Conservation (phyloP, 2,888 invertebrate species). For the Cheilosia urbana region DNA sequence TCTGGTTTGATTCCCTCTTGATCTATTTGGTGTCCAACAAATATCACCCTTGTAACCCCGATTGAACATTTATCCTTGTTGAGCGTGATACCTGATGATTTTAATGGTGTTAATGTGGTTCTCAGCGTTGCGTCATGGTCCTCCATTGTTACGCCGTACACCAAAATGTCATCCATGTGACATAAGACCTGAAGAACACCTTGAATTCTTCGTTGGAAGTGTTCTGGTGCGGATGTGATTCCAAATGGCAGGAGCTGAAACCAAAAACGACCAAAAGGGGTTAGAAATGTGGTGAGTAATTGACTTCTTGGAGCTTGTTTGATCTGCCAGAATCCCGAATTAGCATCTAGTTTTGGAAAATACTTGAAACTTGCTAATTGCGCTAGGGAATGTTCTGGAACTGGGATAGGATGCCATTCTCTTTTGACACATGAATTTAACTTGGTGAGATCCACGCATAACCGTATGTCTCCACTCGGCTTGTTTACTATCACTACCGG, state of each 20-base stretch:
- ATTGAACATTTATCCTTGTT: conserved; percentile 58
- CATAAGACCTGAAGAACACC: conserved; percentile 42
- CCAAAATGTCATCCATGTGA: conserved; percentile 66
- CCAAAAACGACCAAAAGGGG: conserved; percentile 60
- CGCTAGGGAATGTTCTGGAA: conserved; percentile 73
- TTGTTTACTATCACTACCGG: conserved; percentile 18
- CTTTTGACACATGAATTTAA: conserved; percentile 15
- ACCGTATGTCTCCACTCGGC: conserved; percentile 24
- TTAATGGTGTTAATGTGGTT: conserved; percentile 23
- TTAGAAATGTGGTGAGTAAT: conserved; percentile 43
- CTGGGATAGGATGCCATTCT: conserved; percentile 72
- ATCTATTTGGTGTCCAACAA: conserved; percentile 54
- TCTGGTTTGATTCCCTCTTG: conserved; percentile 32
- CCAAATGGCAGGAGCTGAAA: conserved; percentile 51
- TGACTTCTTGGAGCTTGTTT: conserved; percentile 22
- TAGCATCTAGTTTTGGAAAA: conserved; percentile 76
- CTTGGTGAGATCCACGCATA: conserved; percentile 26
- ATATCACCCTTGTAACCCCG: conserved; percentile 24
- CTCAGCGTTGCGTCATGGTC: conserved; percentile 7
- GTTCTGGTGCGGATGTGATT: conserved; percentile 56
- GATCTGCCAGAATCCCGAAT: conserved; percentile 57
- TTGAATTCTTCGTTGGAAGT: conserved; percentile 46
- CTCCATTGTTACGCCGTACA: conserved; percentile 30
- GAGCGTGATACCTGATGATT: conserved; percentile 40
- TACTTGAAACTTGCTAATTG: conserved; percentile 69